Percentiles rank a stretch among this genome's conserved stretches.
phyloP scores from a whole-genome alignment of 1,140 invertebrate species.

The Aphis craccivora region DNA sequence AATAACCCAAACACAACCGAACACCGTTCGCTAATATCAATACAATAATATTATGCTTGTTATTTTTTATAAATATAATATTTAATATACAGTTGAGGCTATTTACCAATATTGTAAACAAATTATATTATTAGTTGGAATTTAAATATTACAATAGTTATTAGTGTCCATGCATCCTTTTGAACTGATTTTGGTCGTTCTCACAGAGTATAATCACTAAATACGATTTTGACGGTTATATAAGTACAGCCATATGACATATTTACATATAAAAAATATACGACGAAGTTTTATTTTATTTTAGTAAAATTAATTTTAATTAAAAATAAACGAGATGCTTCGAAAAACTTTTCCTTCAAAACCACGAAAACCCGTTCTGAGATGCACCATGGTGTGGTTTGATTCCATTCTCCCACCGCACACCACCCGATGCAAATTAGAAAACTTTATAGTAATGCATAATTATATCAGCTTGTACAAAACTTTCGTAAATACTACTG shows the following conservation, averaged over 20 bases:
- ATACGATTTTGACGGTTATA: not conserved
- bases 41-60: not conserved
- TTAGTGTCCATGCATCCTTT: not conserved
- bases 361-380: not conserved
- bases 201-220: not conserved
- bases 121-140: not conserved
- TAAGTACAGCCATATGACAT: too few species aligned
- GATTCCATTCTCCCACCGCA: not conserved
- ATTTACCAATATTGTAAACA: not conserved
- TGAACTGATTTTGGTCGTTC: not conserved
- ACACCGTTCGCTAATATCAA: not conserved
- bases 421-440: not conserved
- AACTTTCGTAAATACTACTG: not conserved
- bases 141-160: not conserved
- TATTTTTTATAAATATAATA: too few species aligned
- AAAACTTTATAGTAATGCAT: not conserved
- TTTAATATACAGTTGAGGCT: too few species aligned
- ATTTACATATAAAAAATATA: not conserved
- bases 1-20: not conserved
- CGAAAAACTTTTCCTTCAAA: not conserved
- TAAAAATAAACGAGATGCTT: slow-evolving; percentile 6
- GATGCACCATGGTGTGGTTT: not conserved
- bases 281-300: not conserved
- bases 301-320: not conserved
- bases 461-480: not conserved